These are phyloP conservation scores for Drosophila hamatofila DNA, from an alignment of 2,888 invertebrate species.

Conservation along the genomic window DNA sequence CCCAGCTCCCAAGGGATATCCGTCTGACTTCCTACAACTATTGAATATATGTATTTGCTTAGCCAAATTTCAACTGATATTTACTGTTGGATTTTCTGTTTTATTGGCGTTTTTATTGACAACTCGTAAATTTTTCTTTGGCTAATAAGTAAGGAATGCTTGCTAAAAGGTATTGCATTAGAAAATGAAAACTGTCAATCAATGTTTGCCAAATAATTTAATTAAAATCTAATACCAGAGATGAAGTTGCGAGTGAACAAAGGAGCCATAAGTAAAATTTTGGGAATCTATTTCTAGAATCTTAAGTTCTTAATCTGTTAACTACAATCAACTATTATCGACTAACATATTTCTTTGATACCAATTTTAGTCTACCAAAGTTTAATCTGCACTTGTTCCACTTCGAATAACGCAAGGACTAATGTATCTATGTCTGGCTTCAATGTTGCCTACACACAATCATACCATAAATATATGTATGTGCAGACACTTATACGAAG, in stretches of 20 bases:
- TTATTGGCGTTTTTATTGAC: constrained; percentile 37
- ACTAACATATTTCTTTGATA: background rate
- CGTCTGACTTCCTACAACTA: background rate
- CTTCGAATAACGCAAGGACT: constrained; percentile 34
- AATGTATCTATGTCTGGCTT: constrained; percentile 37
- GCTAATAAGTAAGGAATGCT: constrained; percentile 39
- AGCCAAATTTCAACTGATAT: constrained; percentile 29
- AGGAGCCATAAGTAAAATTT: background rate
- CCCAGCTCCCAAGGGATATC: constrained; percentile 19
- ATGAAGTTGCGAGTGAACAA: background rate
- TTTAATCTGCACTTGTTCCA: constrained; percentile 46
- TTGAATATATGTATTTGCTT: constrained; percentile 10
- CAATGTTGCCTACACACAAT: constrained; percentile 9
- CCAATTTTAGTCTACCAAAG: background rate
- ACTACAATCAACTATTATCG: background rate
- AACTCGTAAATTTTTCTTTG: constrained; percentile 11
- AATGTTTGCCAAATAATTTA: constrained; percentile 10
- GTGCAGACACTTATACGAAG: constrained; percentile 16
- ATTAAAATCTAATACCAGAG: background rate
- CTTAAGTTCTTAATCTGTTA: background rate
- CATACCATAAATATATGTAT: background rate
- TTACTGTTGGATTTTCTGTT: constrained; percentile 38
- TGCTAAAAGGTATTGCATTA: background rate
- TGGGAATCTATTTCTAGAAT: background rate
- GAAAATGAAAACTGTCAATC: constrained; percentile 32